Base-by-base conservation (phyloP, 2,888 invertebrate species). In the Euplexia lucipara region DNA sequence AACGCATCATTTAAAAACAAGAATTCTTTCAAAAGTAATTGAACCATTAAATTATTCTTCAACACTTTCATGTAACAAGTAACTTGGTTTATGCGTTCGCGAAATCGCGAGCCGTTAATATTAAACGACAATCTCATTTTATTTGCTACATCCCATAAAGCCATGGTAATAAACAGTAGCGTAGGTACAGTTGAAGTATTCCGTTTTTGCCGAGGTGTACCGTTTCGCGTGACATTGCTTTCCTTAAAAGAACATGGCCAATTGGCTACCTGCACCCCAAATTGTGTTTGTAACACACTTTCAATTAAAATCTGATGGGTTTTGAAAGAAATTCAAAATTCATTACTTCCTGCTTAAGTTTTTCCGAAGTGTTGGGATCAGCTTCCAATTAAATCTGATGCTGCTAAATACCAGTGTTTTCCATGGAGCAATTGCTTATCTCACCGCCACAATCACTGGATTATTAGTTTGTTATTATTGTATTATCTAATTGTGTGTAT, bases 141-240 rank as follows among this genome's bases (percentile, higher is more conserved):
- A 52, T 22, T 53, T 35, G n/a, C 16, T 1, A 20, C 54, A 42
- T 45, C 26, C 54, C 57, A 59, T 62, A 70, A 47, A 63, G 4
- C 22, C 22, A 42, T 42, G 57, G 16, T 30, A 74, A 57, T 60
- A 74, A 57, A 61, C 52, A 42, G 51, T 58, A 65, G 3, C 39
- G 51, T 58, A 65, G 3, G 26, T 26, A 65, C 77, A 47, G 77
- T 71, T 65, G 57, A 57, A 53, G 57, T 53, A 67, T 63, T 65
- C 64, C 56, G 66, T 70, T 68, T 54, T 52, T 30, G 30, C 34
- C 16, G 49, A 51, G 22, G 44, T 44, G 30, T 78, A 79, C 78
- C 70, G 78, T 74, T 76, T 62, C 48, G n/a, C n/a, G 3, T 66
- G 62, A 78, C 64, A 81, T 70, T 79, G 80, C 61, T 53, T 62